These are phyloP conservation scores for Dromococcyx pavoninus DNA, from an alignment of 2,797 vertebrate genomes.

Conservation along the genomic window DNA sequence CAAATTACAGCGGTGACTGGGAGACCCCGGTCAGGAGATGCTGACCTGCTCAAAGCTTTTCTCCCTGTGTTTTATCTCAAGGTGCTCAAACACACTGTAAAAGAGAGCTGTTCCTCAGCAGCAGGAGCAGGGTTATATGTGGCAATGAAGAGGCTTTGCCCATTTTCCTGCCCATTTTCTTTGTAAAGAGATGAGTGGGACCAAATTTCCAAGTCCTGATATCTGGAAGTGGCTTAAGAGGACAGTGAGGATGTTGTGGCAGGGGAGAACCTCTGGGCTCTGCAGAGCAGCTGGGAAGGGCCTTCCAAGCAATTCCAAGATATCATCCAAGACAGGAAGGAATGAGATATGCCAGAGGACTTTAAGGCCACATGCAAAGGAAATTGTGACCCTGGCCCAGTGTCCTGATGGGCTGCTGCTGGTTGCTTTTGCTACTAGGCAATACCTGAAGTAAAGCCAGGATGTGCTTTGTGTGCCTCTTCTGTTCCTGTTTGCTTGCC, in stretches of 20 bases:
- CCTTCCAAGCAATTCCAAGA: background rate
- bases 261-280: background rate
- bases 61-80: background rate
- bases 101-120: rapidly evolving
- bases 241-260: background rate
- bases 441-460: background rate
- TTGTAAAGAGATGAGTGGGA: background rate
- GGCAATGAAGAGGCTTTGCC: background rate
- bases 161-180: background rate
- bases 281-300: background rate
- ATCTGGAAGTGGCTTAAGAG: background rate
- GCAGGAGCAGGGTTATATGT: background rate
- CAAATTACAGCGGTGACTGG: background rate
- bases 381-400: background rate
- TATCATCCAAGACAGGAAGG: background rate
- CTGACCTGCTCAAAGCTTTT: background rate
- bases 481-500: background rate
- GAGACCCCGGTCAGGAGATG: background rate
- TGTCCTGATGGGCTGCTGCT: background rate
- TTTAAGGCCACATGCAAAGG: background rate
- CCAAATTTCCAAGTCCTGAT: background rate
- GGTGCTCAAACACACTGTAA: background rate
- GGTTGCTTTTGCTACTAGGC: background rate
- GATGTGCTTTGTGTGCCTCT: too few relatives aligned
- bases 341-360: background rate